phyloP scores from a whole-genome alignment of 2,113 vertebrate species.

The pig (Sus scrofa) region DNA sequence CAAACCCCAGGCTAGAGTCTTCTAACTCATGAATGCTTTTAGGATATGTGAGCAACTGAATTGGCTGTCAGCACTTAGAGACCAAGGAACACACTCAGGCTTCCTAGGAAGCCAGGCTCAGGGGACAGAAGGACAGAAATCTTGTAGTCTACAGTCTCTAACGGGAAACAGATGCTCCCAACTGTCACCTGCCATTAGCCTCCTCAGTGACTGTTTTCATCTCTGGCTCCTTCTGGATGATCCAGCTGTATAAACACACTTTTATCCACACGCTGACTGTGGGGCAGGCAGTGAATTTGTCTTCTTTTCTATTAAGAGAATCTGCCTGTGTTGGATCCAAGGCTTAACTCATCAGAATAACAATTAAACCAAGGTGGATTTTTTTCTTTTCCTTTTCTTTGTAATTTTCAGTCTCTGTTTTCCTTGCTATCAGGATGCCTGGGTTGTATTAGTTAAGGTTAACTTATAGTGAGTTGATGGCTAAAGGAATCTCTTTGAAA shows the following conservation, averaged over 20 bases:
- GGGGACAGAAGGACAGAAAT: conserved; percentile 48
- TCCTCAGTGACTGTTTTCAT: conserved; percentile 63
- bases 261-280: conserved; percentile 46
- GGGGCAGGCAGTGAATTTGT: conserved; percentile 15
- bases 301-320: conserved; percentile 54
- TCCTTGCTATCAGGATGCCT: conserved; percentile 14
- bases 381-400: conserved; percentile 32
- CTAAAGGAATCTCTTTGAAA: conserved; percentile 51
- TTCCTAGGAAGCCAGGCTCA: background rate
- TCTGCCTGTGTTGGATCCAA: background rate
- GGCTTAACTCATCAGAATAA: conserved; percentile 66
- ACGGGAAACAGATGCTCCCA: conserved; percentile 68
- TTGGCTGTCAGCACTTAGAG: conserved; percentile 64
- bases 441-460: background rate
- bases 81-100: conserved; percentile 40
- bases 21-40: background rate
- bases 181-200: conserved; percentile 35
- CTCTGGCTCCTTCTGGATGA: conserved; percentile 37
- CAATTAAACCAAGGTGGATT: conserved; percentile 63
- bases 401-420: conserved; percentile 53
- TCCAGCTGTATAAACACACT: conserved; percentile 81
- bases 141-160: conserved; percentile 38
- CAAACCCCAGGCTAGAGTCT: conserved; percentile 5
- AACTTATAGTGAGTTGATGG: conserved; percentile 21
- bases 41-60: conserved; percentile 59